Percentiles rank a stretch among this genome's conserved stretches.
Conservation (phyloP, 2,888 invertebrate species). For the Venusia cambrica region DNA sequence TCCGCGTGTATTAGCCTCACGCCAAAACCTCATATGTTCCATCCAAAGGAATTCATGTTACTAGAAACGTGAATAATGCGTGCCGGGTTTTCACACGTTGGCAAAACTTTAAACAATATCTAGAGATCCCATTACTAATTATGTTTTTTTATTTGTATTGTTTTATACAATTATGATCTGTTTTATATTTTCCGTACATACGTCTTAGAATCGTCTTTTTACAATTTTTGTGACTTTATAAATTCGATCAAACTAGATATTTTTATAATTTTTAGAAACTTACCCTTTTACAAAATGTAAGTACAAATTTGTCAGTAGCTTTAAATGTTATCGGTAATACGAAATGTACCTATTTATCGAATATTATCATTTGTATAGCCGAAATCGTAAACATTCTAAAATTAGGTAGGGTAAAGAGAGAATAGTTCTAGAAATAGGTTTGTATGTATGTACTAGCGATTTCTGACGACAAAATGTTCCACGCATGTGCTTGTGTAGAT, state of each 20-base stretch:
- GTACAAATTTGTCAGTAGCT: conserved; percentile 19
- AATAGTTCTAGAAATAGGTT: conserved; percentile 12
- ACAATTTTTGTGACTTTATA: conserved; percentile 17
- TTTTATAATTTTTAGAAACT: conserved; percentile 10
- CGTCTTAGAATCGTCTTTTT: conserved; percentile 12
- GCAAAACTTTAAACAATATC: conserved; percentile 13
- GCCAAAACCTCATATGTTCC: conserved; percentile 51
- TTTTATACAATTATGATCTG: conserved; percentile 19
- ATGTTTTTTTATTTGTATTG: conserved; percentile 7
- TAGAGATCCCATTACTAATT: conserved; percentile 7
- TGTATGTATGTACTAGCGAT: conserved; percentile 3
- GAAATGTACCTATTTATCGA: too few species aligned
- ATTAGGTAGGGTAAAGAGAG: conserved; percentile 4
- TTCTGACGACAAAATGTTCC: conserved; percentile 8
- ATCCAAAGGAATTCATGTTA: conserved; percentile 47
- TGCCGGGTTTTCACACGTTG: conserved; percentile 19
- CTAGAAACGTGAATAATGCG: conserved; percentile 15
- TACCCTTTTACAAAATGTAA: conserved; percentile 14
- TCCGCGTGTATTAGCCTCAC: conserved; percentile 45
- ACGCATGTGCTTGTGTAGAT: conserved; percentile 26
- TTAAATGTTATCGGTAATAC: conserved; percentile 9
- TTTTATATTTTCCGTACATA: conserved; percentile 12
- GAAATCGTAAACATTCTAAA: conserved; percentile 5
- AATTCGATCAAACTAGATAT: conserved; percentile 19
- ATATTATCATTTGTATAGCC: not conserved